Conservation (phyloP, 1,140 invertebrate species). For the Ceratina japonica region DNA sequence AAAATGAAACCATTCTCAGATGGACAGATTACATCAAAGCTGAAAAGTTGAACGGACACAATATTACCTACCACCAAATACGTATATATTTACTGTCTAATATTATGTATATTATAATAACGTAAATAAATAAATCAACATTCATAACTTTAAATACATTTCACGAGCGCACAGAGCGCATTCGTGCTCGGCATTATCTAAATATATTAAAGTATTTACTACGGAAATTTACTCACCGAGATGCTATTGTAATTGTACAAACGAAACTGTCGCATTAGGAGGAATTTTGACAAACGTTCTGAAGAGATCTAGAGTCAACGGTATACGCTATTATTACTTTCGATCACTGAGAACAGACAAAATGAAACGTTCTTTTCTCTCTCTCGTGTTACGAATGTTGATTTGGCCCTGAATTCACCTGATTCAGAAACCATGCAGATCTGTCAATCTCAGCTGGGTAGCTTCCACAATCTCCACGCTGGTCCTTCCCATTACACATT, state of each 20-base stretch:
- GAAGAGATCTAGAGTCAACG: slow-evolving; percentile 18
- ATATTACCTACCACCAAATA: slow-evolving; percentile 51
- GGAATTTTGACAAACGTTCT: slow-evolving; percentile 23
- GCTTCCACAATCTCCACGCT: slow-evolving; percentile 64
- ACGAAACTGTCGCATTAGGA: slow-evolving; percentile 37
- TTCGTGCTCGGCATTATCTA: no score
- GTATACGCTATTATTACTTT: slow-evolving; percentile 24
- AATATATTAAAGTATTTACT: neutral
- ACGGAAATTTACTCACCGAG: slow-evolving; percentile 48
- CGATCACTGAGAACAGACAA: slow-evolving; percentile 36
- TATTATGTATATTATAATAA: slow-evolving; percentile 53
- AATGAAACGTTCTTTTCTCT: slow-evolving; percentile 40
- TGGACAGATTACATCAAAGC: slow-evolving; percentile 37
- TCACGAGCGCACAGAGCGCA: slow-evolving; percentile 8
- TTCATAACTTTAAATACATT: slow-evolving; percentile 65
- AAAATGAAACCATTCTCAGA: slow-evolving; percentile 19
- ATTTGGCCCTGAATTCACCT: slow-evolving; percentile 79
- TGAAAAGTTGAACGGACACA: slow-evolving; percentile 52
- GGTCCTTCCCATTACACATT: slow-evolving; percentile 59
- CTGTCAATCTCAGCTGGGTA: slow-evolving; percentile 67
- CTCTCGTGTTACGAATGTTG: slow-evolving; percentile 74
- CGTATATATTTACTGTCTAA: slow-evolving; percentile 52
- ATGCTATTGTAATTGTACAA: slow-evolving; percentile 21
- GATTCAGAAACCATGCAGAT: slow-evolving; percentile 77
- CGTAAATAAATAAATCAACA: slow-evolving; percentile 73